phyloP scores from a whole-genome alignment of 2,888 invertebrate species.

The Congeria kusceri region DNA sequence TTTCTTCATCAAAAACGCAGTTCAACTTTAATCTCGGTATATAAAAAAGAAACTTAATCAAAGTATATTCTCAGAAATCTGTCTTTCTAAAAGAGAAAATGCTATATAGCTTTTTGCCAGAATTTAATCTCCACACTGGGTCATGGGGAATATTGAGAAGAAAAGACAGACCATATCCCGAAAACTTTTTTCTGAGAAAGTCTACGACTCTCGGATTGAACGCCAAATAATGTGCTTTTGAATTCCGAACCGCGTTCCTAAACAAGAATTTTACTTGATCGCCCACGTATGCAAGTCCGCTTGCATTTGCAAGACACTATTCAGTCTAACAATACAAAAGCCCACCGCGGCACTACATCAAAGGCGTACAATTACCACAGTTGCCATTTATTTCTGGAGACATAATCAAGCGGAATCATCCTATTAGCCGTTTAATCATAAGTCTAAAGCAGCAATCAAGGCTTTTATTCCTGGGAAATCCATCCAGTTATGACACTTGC shows the following conservation, averaged over 20 bases:
- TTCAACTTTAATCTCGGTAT: too few relatives aligned
- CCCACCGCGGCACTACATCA: constrained; percentile 45
- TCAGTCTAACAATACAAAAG: too few relatives aligned
- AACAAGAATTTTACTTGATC: constrained; percentile 36
- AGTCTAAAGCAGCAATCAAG: constrained; percentile 60
- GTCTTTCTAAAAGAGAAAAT: too few relatives aligned
- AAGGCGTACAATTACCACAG: constrained; percentile 35
- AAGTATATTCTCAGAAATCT: too few relatives aligned
- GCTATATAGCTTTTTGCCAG: too few relatives aligned
- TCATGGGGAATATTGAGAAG: too few relatives aligned
- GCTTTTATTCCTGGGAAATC: constrained; percentile 55
- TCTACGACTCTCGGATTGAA: background rate
- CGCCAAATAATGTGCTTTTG: constrained; percentile 2
- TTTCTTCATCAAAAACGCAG: too few relatives aligned
- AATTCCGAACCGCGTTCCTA: constrained; percentile 3
- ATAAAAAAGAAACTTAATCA: too few relatives aligned
- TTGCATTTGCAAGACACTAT: too few relatives aligned
- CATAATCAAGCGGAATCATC: constrained; percentile 58
- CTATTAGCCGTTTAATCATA: constrained; percentile 65
- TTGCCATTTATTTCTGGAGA: constrained; percentile 55
- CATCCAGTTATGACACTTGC: constrained; percentile 57
- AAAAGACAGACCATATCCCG: too few relatives aligned
- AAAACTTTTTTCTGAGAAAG: background rate
- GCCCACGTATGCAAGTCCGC: constrained; percentile 4
- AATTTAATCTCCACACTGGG: too few relatives aligned